Evolutionary conservation across 2,888 invertebrate species (phyloP).

Genomic region (Heterodera filipjevi): DNA sequence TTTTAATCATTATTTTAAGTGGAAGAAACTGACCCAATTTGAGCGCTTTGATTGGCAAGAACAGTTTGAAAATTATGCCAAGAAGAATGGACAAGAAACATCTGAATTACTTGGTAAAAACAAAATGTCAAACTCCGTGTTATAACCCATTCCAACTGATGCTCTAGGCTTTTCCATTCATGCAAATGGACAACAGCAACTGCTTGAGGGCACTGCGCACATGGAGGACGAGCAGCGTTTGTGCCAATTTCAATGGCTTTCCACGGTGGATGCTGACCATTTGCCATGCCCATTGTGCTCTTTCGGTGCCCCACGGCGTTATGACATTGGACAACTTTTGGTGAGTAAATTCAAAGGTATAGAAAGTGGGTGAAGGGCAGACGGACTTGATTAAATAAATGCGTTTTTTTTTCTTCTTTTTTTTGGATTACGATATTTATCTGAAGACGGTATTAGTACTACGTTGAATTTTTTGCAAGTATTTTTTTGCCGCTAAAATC

Average conservation of each 20-base stretch:
- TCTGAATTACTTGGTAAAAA: background rate
- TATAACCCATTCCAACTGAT: background rate
- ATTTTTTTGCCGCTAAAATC: no score
- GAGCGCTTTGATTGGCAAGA: constrained; percentile 22
- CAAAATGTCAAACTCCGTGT: background rate
- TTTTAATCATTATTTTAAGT: constrained; percentile 11
- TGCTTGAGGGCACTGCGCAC: background rate
- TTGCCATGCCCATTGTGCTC: constrained; percentile 22
- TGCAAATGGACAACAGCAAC: background rate
- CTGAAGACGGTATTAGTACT: no score
- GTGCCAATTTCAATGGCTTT: constrained; percentile 11
- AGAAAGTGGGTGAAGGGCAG: no score
- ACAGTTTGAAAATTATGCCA: constrained; percentile 5
- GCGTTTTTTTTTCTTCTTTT: no score
- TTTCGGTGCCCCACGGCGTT: background rate
- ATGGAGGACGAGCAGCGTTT: constrained; percentile 6
- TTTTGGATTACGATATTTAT: no score
- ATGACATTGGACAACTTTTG: constrained; percentile 13
- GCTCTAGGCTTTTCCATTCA: background rate
- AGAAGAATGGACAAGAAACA: background rate
- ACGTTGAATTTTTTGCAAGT: no score
- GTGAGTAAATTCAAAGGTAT: background rate
- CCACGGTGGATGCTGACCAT: constrained; percentile 13
- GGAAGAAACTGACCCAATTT: constrained; percentile 18
- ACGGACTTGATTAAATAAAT: no score